Conservation (phyloP, 2,797 vertebrate genomes). For the Buphagus erythrorhynchus region DNA sequence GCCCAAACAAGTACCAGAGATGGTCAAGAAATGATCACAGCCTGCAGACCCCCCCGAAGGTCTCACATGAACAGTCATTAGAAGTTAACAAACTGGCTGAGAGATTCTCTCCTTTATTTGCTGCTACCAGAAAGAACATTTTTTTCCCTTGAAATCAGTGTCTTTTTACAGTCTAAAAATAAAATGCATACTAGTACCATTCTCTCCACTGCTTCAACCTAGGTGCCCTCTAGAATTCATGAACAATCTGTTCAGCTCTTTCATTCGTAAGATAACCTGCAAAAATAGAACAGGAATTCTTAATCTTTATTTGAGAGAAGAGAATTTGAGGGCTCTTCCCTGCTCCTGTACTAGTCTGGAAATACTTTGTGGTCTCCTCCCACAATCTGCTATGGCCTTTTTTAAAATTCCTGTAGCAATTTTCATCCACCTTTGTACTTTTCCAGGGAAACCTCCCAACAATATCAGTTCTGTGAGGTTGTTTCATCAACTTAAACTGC, state of each 20-base stretch:
- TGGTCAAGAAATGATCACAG: background rate
- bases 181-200: constrained; percentile 57
- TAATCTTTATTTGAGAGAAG: constrained; percentile 1
- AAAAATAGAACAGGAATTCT: constrained; percentile 48
- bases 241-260: constrained; percentile 50
- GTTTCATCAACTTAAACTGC: background rate
- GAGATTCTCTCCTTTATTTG: constrained; percentile 17
- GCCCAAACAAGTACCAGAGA: background rate
- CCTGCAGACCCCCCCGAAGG: background rate
- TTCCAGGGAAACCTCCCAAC: background rate
- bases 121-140: constrained; percentile 27
- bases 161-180: constrained; percentile 85
- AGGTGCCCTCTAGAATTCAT: constrained; percentile 45
- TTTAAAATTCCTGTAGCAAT: background rate
- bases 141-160: constrained; percentile 80
- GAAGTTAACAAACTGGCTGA: background rate
- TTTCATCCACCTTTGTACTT: background rate
- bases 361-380: background rate
- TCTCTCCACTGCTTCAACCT: constrained; percentile 53
- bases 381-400: background rate
- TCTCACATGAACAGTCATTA: background rate
- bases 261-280: constrained; percentile 56
- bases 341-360: background rate
- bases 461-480: background rate
- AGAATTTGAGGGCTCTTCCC: background rate